Conservation (phyloP, 2,888 invertebrate species). For the Lobophora halterata region DNA sequence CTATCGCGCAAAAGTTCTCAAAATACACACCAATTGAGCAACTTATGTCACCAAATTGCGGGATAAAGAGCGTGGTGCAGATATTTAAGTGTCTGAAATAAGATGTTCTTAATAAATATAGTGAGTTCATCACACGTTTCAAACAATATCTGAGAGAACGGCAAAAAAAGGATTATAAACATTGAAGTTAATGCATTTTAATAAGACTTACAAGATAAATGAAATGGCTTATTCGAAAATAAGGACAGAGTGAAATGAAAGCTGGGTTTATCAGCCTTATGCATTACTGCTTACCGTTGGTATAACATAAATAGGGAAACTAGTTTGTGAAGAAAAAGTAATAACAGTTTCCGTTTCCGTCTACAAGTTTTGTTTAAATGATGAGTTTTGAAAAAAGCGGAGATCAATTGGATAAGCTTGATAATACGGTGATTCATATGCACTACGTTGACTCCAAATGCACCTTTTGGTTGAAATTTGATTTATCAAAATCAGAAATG, state of each 20-base stretch:
- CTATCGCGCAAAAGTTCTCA: conserved; percentile 41
- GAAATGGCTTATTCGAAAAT: conserved; percentile 32
- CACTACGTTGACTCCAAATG: conserved; percentile 6
- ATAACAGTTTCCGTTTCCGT: conserved; percentile 34
- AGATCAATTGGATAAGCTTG: conserved; percentile 14
- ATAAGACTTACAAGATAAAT: conserved; percentile 20
- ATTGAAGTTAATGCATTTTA: conserved; percentile 35
- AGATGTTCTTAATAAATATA: conserved; percentile 32
- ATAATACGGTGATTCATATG: conserved; percentile 16
- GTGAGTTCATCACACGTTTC: conserved; percentile 23
- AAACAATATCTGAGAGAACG: conserved; percentile 24
- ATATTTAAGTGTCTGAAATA: conserved; percentile 47
- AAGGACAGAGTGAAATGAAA: conserved; percentile 44
- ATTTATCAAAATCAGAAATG: conserved; percentile 11
- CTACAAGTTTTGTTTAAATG: conserved; percentile 11
- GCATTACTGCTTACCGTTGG: conserved; percentile 19
- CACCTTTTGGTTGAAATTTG: conserved; percentile 16
- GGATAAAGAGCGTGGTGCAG: conserved; percentile 31
- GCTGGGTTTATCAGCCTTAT: conserved; percentile 33
- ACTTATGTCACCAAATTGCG: conserved; percentile 57
- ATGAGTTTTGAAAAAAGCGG: conserved; percentile 13
- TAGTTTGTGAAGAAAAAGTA: conserved; percentile 25
- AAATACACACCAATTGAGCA: conserved; percentile 62
- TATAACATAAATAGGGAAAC: conserved; percentile 20
- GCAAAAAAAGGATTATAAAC: conserved; percentile 33